Conservation (phyloP, 1,140 invertebrate species). For the Octopus sinensis region DNA sequence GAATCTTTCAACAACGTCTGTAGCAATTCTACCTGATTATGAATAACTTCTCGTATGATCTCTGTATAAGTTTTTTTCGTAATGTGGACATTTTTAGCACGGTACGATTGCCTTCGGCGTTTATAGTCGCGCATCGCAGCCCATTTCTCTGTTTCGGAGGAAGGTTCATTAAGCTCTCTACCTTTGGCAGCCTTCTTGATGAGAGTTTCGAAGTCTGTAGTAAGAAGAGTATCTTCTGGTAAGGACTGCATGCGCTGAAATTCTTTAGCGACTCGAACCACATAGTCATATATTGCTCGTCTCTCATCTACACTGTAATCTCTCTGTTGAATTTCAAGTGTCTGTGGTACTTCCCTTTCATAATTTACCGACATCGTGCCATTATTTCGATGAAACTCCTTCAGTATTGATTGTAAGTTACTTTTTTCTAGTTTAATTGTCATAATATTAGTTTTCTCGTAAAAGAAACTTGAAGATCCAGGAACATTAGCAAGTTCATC, state of each 20-base stretch:
- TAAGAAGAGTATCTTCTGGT: not conserved
- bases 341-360: not conserved
- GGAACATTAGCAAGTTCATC: not conserved
- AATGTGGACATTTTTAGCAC: slow-evolving; percentile 55
- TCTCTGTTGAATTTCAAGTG: not conserved
- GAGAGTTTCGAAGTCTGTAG: not conserved
- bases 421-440: not conserved
- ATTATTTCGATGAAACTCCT: not conserved
- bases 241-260: not conserved
- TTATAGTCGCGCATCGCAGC: slow-evolving; percentile 48
- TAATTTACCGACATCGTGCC: not conserved
- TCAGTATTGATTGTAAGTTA: not conserved
- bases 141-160: slow-evolving; percentile 1
- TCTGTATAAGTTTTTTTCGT: slow-evolving; percentile 56
- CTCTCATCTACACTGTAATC: not conserved
- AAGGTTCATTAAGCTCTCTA: not conserved
- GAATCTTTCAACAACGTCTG: slow-evolving; percentile 19
- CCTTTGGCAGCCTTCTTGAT: not conserved
- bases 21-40: slow-evolving; percentile 64
- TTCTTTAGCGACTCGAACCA: not conserved
- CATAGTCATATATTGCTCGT: not conserved
- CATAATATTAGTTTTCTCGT: not conserved
- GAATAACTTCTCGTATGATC: slow-evolving; percentile 52
- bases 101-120: slow-evolving; percentile 49
- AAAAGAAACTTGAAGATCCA: not conserved